Percentiles rank a stretch among this genome's conserved stretches.
Evolutionary conservation across 2,113 vertebrate genomes (phyloP).

Genomic region (Oxyruncus cristatus): DNA sequence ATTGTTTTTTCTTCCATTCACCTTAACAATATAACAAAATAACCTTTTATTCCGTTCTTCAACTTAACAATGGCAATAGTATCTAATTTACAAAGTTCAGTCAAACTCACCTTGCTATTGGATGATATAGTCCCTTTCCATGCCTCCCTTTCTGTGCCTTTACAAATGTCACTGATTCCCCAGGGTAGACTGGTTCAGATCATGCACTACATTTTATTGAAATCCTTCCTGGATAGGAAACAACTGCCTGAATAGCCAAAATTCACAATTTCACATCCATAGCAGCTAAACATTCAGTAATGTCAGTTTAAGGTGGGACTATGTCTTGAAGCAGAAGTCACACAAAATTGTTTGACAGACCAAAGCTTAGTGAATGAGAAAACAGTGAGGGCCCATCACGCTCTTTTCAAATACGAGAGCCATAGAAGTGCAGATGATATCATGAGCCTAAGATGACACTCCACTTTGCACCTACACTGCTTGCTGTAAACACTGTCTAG

Average conservation of each 20-base stretch:
- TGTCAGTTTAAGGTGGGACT: neutral
- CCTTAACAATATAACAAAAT: too few species aligned
- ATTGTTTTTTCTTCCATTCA: neutral
- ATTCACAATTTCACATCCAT: neutral
- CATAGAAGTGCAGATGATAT: neutral
- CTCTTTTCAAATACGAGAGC: neutral
- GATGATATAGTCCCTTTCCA: neutral
- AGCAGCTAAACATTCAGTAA: neutral
- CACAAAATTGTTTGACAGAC: neutral
- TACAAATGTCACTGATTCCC: slow-evolving; percentile 31
- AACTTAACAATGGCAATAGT: slow-evolving; percentile 13
- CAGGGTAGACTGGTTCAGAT: neutral
- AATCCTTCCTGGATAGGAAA: neutral
- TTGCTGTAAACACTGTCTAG: neutral
- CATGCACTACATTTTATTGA: neutral
- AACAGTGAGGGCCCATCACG: fast-evolving
- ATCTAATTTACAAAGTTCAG: slow-evolving; percentile 50
- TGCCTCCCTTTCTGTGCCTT: neutral
- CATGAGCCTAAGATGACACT: neutral
- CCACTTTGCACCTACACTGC: neutral
- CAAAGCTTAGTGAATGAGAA: neutral
- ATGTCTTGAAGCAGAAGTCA: neutral
- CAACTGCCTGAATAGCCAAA: neutral
- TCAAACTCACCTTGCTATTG: neutral
- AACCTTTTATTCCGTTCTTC: too few species aligned